phyloP scores from a whole-genome alignment of 2,797 vertebrate genomes.

The Sebastes nivosus region DNA sequence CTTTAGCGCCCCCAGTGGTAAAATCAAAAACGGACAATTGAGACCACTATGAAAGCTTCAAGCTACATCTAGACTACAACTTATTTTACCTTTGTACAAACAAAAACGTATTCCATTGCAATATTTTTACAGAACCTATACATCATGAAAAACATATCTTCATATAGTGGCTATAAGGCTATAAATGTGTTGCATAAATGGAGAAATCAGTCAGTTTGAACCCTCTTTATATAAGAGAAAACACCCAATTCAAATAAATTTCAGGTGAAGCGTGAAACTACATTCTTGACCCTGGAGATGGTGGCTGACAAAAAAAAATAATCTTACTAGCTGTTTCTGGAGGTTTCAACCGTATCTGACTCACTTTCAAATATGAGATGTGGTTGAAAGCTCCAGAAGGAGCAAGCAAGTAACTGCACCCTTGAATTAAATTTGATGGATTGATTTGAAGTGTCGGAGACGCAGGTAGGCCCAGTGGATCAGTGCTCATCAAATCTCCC shows the following conservation, averaged over 20 bases:
- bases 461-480: background rate
- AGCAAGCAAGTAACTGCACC: background rate
- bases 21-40: no score
- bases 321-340: background rate
- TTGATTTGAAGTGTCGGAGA: background rate
- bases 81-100: background rate
- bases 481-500: slow-evolving; percentile 30
- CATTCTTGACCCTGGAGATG: background rate
- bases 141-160: background rate
- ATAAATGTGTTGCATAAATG: background rate
- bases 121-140: no score
- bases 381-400: background rate
- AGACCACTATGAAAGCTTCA: no score
- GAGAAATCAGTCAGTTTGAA: background rate
- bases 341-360: background rate
- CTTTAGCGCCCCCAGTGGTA: no score
- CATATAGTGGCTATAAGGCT: background rate
- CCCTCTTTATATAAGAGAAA: background rate
- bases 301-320: background rate
- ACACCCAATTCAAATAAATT: background rate
- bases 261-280: background rate
- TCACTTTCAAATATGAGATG: background rate
- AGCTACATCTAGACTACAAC: background rate
- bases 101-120: background rate
- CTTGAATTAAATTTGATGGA: background rate